Conservation (phyloP, 2,888 invertebrate genomes). For the Isotomurus palustris region DNA sequence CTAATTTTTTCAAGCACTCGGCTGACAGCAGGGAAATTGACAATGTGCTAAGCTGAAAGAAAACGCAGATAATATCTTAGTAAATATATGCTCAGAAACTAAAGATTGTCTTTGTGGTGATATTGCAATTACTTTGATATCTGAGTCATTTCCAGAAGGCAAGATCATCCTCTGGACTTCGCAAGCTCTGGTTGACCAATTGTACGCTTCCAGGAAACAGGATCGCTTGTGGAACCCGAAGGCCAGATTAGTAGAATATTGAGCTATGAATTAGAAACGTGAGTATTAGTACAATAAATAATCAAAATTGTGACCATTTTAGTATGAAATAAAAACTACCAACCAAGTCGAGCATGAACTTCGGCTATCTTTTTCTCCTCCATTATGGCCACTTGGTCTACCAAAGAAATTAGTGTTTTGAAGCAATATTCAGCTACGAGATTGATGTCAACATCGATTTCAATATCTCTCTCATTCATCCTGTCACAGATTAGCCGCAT, state of each 20-base stretch:
- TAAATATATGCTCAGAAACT: background rate
- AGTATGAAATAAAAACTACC: too few species aligned
- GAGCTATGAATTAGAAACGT: slow-evolving; percentile 4
- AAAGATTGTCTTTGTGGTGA: background rate
- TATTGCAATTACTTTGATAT: slow-evolving; percentile 10
- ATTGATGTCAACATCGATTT: background rate
- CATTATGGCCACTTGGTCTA: background rate
- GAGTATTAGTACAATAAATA: background rate
- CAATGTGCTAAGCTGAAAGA: slow-evolving; percentile 7
- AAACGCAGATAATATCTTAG: background rate
- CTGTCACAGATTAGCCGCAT: background rate
- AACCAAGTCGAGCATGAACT: background rate
- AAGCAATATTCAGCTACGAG: background rate
- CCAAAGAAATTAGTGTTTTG: background rate
- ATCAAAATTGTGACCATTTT: background rate
- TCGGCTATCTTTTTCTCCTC: background rate
- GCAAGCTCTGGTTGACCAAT: slow-evolving; percentile 26
- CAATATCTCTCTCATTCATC: background rate
- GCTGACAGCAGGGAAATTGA: slow-evolving; percentile 20
- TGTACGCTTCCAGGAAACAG: slow-evolving; percentile 19
- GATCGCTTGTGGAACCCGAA: slow-evolving; percentile 21
- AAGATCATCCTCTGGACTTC: slow-evolving; percentile 15
- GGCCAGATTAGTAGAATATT: slow-evolving; percentile 22
- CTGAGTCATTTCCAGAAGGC: slow-evolving; percentile 4
- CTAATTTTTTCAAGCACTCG: slow-evolving; percentile 21